phyloP scores from a whole-genome alignment of 2,888 invertebrate genomes.

The Labia minor region DNA sequence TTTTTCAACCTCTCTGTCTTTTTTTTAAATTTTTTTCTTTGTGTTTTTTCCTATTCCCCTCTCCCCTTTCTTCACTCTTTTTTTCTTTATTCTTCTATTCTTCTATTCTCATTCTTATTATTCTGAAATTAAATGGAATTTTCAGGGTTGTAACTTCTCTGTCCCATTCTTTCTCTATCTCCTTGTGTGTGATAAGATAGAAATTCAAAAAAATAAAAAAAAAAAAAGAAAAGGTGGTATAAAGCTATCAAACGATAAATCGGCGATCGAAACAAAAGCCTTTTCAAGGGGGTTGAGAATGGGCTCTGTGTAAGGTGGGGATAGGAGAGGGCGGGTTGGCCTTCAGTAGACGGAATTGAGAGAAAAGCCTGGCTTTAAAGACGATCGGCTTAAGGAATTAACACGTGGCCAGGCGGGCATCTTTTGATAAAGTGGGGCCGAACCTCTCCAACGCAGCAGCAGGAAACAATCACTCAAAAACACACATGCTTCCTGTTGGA shows the following conservation, averaged over 20 bases:
- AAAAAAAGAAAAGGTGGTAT: not conserved
- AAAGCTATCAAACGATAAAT: constrained; percentile 13
- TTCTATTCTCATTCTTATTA: too few relatives aligned
- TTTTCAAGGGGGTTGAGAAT: not conserved
- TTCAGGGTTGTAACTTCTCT: too few relatives aligned
- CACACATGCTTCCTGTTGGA: not conserved
- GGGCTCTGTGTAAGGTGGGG: not conserved
- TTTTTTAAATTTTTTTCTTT: too few relatives aligned
- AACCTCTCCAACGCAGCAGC: not conserved
- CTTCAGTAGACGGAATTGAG: not conserved
- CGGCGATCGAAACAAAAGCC: constrained; percentile 2
- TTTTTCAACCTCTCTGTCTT: too few relatives aligned
- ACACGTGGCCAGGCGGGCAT: not conserved
- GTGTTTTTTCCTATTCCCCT: too few relatives aligned
- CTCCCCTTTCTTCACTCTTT: too few relatives aligned
- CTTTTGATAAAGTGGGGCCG: not conserved
- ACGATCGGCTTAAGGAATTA: constrained; percentile 13
- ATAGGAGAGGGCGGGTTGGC: not conserved
- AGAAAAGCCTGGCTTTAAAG: not conserved
- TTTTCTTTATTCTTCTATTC: too few relatives aligned
- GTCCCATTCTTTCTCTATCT: not conserved
- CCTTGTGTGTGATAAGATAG: not conserved
- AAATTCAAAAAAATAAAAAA: not conserved
- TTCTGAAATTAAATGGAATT: too few relatives aligned
- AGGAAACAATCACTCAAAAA: not conserved